phyloP scores from a whole-genome alignment of 2,113 vertebrate species.

The Lamprotornis superbus region DNA sequence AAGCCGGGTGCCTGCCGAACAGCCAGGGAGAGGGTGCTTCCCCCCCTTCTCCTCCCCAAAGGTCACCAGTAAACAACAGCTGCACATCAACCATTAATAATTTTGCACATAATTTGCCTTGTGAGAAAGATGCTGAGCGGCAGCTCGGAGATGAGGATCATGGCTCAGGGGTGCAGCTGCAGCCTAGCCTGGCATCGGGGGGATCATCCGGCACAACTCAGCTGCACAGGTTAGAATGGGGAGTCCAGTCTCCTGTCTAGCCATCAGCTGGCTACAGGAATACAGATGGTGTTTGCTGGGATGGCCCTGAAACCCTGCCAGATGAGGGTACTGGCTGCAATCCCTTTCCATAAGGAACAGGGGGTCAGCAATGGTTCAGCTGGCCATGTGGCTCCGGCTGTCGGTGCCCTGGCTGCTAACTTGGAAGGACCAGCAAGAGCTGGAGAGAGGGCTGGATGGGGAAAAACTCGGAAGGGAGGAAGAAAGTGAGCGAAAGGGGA shows the following conservation, averaged over 20 bases:
- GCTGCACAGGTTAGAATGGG: background rate
- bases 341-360: background rate
- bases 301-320: background rate
- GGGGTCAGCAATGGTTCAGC: background rate
- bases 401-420: background rate
- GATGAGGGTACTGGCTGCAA: background rate
- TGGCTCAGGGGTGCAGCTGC: background rate
- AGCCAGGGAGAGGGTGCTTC: slow-evolving; percentile 10
- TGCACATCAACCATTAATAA: background rate
- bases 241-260: background rate
- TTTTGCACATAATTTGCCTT: background rate
- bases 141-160: background rate
- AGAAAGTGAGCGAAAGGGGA: background rate
- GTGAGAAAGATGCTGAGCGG: background rate
- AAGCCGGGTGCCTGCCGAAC: background rate
- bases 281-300: background rate
- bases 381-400: rapidly evolving
- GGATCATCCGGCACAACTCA: rapidly evolving
- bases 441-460: background rate
- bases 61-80: slow-evolving; percentile 5
- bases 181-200: background rate
- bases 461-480: background rate
- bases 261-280: rapidly evolving
- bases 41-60: background rate
- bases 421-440: background rate